Percentiles rank a stretch among this genome's conserved stretches.
Conservation (phyloP, 2,888 invertebrate species). For the Oscheius sp. region DNA sequence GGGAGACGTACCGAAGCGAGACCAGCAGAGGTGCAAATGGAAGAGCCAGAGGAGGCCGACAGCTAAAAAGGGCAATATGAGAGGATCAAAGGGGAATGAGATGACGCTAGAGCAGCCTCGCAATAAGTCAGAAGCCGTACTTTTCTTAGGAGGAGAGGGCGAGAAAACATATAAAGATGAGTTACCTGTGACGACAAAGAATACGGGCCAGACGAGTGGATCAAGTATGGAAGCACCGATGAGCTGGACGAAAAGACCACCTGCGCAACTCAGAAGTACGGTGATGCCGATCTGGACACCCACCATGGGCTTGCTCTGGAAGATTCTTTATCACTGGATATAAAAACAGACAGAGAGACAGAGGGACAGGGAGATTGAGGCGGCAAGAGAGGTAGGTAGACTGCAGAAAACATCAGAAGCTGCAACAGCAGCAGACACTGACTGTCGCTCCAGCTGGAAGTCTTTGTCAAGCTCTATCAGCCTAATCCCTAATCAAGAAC, state of each 20-base stretch:
- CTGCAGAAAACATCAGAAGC: too few relatives aligned
- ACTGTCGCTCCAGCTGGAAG: too few relatives aligned
- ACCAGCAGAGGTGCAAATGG: slow-evolving; percentile 60
- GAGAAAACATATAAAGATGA: slow-evolving; percentile 12
- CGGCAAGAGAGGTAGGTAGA: not conserved
- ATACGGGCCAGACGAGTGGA: slow-evolving; percentile 52
- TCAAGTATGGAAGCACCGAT: slow-evolving; percentile 43
- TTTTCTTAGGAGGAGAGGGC: not conserved
- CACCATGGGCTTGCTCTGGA: slow-evolving; percentile 63
- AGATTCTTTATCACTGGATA: not conserved
- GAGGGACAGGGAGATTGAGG: not conserved
- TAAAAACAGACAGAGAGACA: not conserved
- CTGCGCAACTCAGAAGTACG: slow-evolving; percentile 43
- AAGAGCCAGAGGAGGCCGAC: slow-evolving; percentile 60
- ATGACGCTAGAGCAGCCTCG: slow-evolving; percentile 10
- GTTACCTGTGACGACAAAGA: slow-evolving; percentile 53
- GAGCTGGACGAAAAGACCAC: slow-evolving; percentile 52
- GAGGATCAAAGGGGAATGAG: not conserved
- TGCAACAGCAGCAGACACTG: too few relatives aligned
- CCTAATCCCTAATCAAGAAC: too few relatives aligned
- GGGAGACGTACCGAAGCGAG: slow-evolving; percentile 52
- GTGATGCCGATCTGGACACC: slow-evolving; percentile 55
- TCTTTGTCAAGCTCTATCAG: too few relatives aligned
- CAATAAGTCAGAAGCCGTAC: slow-evolving; percentile 11
- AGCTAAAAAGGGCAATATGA: slow-evolving; percentile 42